These are phyloP conservation scores for Anoplolepis gracilipes DNA, from an alignment of 1,140 invertebrate genomes.

Conservation along the genomic window DNA sequence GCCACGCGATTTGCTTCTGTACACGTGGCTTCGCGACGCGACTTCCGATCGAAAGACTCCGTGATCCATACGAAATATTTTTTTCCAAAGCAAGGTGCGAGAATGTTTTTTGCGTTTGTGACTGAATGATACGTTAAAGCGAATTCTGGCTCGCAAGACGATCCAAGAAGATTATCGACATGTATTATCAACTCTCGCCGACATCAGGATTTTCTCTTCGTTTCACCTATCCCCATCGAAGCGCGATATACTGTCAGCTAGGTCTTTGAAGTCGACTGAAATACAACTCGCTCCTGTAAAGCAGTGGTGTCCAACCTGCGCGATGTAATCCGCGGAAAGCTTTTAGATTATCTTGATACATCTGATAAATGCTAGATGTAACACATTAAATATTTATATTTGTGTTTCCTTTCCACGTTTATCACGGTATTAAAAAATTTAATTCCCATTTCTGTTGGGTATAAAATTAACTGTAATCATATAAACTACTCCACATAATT, in stretches of 20 bases:
- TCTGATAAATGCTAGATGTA: not conserved
- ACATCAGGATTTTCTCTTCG: not conserved
- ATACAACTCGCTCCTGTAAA: slow-evolving; percentile 44
- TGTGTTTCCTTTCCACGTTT: not conserved
- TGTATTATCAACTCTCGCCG: not conserved
- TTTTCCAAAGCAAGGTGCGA: not conserved
- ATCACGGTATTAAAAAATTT: not conserved
- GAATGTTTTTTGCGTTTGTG: not conserved
- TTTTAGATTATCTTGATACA: slow-evolving; percentile 21
- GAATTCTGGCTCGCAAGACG: not conserved
- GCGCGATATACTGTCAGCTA: slow-evolving; percentile 20
- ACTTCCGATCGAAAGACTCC: slow-evolving; percentile 54
- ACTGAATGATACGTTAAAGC: not conserved
- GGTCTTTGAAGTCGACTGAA: slow-evolving; percentile 67
- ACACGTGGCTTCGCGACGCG: slow-evolving; percentile 5
- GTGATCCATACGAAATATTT: slow-evolving; percentile 38
- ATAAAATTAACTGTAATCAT: not conserved
- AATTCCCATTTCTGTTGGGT: not conserved
- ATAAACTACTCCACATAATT: not conserved
- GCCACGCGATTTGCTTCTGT: slow-evolving; percentile 62
- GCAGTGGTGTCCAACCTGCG: slow-evolving; percentile 18
- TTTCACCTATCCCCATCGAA: not conserved
- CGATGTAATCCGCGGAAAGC: not conserved
- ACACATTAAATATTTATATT: slow-evolving; percentile 9
- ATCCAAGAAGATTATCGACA: slow-evolving; percentile 34